Conservation (phyloP, 2,113 vertebrate genomes). For the Plecturocebus donacophilus region DNA sequence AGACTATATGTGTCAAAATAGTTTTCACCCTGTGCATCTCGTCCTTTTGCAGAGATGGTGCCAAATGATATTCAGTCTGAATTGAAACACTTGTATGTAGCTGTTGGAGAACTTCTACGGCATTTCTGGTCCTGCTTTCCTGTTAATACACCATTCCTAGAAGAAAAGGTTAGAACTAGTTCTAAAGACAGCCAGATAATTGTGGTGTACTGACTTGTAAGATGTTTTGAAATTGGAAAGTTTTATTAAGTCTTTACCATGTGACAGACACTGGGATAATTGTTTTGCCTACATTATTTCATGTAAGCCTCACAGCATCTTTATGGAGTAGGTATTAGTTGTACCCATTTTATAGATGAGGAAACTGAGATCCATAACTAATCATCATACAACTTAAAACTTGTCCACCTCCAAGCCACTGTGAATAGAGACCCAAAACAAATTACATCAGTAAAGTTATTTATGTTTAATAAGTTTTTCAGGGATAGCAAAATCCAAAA, state of each 20-base stretch:
- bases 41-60: slow-evolving; percentile 92
- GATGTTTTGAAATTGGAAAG: not conserved
- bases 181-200: not conserved
- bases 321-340: not conserved
- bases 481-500: slow-evolving; percentile 3
- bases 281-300: not conserved
- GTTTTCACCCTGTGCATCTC: not conserved
- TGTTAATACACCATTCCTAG: slow-evolving; percentile 96
- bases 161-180: slow-evolving; percentile 93
- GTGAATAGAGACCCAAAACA: not conserved
- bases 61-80: slow-evolving; percentile 95
- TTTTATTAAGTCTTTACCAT: not conserved
- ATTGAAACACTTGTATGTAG: slow-evolving; percentile 96
- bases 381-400: not conserved
- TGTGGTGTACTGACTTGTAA: not conserved
- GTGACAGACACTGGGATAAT: not conserved
- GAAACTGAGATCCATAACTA: slow-evolving; percentile 7
- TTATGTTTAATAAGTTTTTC: not conserved
- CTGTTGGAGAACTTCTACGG: slow-evolving; percentile 94
- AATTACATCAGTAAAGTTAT: not conserved
- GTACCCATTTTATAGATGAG: not conserved
- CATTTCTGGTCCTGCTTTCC: slow-evolving; percentile 99
- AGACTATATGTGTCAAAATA: not conserved
- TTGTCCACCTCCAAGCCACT: not conserved
- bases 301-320: not conserved